phyloP scores from a whole-genome alignment of 2,797 vertebrate genomes.

The Enteromius paludinosus region DNA sequence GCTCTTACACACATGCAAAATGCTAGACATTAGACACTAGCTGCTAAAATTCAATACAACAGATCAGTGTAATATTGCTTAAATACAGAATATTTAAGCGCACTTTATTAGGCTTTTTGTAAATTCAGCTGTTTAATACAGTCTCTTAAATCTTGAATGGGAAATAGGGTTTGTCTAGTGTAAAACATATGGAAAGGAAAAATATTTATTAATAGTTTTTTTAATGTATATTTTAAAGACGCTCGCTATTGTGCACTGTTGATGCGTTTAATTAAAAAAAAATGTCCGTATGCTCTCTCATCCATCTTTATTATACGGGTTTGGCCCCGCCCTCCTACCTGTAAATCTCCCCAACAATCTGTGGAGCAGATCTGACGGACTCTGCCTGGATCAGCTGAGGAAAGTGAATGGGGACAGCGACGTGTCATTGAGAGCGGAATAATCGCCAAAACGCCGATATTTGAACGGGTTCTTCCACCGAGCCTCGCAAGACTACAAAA shows the following conservation, averaged over 20 bases:
- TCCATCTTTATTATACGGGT: conserved; percentile 73
- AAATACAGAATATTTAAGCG: neutral
- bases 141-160: neutral
- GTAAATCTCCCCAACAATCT: conserved; percentile 74
- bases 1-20: neutral
- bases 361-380: conserved; percentile 73
- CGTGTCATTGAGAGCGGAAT: conserved; percentile 64
- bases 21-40: neutral
- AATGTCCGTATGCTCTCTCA: neutral
- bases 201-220: too few species aligned
- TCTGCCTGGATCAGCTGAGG: conserved; percentile 69
- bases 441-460: conserved; percentile 55
- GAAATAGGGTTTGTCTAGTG: neutral
- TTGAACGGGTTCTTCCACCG: conserved; percentile 55
- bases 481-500: conserved; percentile 45
- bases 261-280: neutral
- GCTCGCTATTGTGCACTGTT: neutral
- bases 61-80: neutral
- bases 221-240: neutral
- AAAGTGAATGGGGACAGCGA: conserved; percentile 70
- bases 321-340: conserved; percentile 80
- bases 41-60: neutral
- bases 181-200: too few species aligned
- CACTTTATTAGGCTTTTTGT: neutral
- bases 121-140: neutral